Percentiles rank a stretch among this genome's conserved stretches.
Conservation (phyloP, 2,797 vertebrate genomes). For the Cyprinodon diabolis region DNA sequence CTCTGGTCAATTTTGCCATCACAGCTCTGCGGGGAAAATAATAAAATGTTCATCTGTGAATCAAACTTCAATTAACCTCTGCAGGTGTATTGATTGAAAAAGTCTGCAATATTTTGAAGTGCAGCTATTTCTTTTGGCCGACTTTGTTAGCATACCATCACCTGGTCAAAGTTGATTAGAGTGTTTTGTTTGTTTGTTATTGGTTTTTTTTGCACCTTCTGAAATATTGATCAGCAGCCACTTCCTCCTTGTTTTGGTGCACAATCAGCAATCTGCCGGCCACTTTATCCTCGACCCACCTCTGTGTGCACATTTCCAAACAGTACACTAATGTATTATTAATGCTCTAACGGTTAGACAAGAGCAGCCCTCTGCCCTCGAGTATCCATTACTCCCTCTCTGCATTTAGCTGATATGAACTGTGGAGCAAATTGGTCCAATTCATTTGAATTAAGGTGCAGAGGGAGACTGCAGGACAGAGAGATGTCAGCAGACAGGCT, state of each 20-base stretch:
- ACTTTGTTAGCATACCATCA: slow-evolving; percentile 6
- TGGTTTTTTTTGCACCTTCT: slow-evolving; percentile 59
- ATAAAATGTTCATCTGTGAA: slow-evolving; percentile 44
- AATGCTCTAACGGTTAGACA: slow-evolving; percentile 61
- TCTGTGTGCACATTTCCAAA: slow-evolving; percentile 57
- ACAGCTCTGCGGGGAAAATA: slow-evolving; percentile 22
- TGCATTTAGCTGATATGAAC: slow-evolving; percentile 62
- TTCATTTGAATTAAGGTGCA: slow-evolving; percentile 65
- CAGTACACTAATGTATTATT: slow-evolving; percentile 72
- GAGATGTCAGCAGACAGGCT: slow-evolving; percentile 33
- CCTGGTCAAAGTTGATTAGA: slow-evolving; percentile 55
- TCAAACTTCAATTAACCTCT: slow-evolving; percentile 60
- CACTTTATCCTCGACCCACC: slow-evolving; percentile 63
- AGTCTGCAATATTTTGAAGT: slow-evolving; percentile 21
- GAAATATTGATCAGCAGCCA: slow-evolving; percentile 73
- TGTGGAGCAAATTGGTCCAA: slow-evolving; percentile 66
- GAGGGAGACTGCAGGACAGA: slow-evolving; percentile 21
- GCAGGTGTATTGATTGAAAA: slow-evolving; percentile 21
- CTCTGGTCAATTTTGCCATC: slow-evolving; percentile 30
- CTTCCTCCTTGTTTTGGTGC: slow-evolving; percentile 63
- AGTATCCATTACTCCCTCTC: slow-evolving; percentile 65
- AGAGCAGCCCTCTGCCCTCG: slow-evolving; percentile 47
- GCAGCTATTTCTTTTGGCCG: background rate
- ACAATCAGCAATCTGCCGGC: slow-evolving; percentile 67
- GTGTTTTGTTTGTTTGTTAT: slow-evolving; percentile 46